These are phyloP conservation scores for Crematogaster levior DNA, from an alignment of 2,888 invertebrate genomes.

Conservation along the genomic window DNA sequence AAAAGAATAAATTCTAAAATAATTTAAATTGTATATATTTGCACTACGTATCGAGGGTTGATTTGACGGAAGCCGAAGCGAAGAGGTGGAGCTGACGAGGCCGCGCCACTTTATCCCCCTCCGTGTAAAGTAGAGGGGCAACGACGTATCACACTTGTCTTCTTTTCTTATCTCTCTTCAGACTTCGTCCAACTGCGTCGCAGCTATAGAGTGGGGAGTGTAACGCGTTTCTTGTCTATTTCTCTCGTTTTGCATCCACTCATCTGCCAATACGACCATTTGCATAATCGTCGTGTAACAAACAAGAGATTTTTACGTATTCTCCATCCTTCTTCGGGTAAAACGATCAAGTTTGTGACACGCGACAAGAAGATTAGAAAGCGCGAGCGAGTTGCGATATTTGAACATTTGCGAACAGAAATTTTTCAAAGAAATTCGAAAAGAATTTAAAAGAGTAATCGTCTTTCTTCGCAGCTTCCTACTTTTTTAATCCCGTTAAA, in stretches of 20 bases:
- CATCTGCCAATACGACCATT: not conserved
- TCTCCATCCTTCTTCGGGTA: too few species aligned
- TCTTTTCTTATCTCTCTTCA: conserved; percentile 61
- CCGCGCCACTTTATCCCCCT: conserved; percentile 69
- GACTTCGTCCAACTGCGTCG: conserved; percentile 15
- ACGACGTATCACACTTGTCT: conserved; percentile 60
- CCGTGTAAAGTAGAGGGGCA: conserved; percentile 69
- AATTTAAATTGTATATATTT: conserved; percentile 20
- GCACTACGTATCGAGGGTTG: not conserved
- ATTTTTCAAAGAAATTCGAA: not conserved
- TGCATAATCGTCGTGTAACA: not conserved
- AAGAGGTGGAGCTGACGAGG: conserved; percentile 78
- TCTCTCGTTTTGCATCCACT: not conserved
- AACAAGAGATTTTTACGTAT: not conserved
- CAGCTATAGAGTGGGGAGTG: conserved; percentile 49
- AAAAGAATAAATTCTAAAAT: not conserved
- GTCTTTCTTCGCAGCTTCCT: not conserved
- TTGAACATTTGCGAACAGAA: not conserved
- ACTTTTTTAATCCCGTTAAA: not conserved
- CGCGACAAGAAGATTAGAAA: not conserved
- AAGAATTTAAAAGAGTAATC: not conserved
- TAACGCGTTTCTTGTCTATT: conserved; percentile 1
- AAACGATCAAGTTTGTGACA: not conserved
- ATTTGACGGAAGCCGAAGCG: conserved; percentile 47
- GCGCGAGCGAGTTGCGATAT: too few species aligned